Evolutionary conservation across 1,140 invertebrate genomes (phyloP), one percentile per base, ranked within the genome.

Genomic region (Zaprionus camerounensis): DNA sequence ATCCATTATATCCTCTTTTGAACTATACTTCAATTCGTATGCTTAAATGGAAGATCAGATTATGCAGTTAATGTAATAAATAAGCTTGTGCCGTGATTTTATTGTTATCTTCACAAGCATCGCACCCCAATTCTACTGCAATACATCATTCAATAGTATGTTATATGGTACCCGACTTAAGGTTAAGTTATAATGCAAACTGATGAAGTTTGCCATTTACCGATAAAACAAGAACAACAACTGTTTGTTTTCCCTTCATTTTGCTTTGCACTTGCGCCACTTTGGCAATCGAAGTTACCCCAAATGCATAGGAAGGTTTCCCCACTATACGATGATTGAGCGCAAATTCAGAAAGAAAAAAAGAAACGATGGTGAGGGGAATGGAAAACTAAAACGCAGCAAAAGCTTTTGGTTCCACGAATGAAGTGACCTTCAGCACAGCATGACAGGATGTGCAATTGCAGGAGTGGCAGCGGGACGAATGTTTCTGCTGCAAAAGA

Each of bases 231-330:
- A 46, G 6, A 46, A 46, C 41, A n/a, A n/a, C 2, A 46, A 38
- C 36, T 5, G 41, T 51, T 51, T 51, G 46, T 24, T 51, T 51
- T 51, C 46, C 11, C 20, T 51, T 51, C 17, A 24, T 11, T 51
- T n/a, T 15, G 41, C 41, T 13, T 51, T 20, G 41, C 41, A 17
- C 20, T 51, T 51, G 46, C 20, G 41, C n/a, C 26, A 41, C 20
- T 44, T 66, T 51, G 34, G 34, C 64, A 44, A 66, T 55, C 17
- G 65, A 6, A 36, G 22, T 9, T 24, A 36, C 46, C 61, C 56
- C 44, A 65, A 64, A 57, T 36, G 67, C 22, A 11, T 41, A 22
- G 20, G 70, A 66, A 72, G 70, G 70, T 55, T 55, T 67, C 41
- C 6, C n/a, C 41, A n/a, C 41, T n/a, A 44, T 44, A 44, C 41